Conservation (phyloP, 2,888 invertebrate genomes). For the Norana najaformis region DNA sequence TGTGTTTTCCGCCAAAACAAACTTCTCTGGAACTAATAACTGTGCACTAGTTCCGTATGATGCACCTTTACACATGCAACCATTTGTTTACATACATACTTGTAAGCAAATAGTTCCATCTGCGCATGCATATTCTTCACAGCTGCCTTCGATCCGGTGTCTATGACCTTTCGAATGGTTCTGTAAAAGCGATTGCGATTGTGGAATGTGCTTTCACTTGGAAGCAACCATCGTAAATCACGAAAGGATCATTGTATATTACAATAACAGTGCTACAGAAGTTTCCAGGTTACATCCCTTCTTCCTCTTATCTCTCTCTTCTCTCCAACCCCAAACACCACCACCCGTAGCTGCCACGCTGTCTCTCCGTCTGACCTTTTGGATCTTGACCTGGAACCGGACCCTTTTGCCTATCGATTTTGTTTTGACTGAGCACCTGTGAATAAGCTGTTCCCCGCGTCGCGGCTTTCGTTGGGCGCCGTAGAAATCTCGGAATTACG, state of each 20-base stretch:
- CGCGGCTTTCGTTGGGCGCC: too few relatives aligned
- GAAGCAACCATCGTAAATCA: background rate
- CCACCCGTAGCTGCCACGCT: too few relatives aligned
- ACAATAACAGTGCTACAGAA: background rate
- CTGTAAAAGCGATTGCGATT: background rate
- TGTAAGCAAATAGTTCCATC: background rate
- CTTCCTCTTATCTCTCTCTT: too few relatives aligned
- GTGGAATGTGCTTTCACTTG: background rate
- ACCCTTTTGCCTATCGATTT: too few relatives aligned
- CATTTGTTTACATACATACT: background rate
- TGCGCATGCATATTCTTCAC: background rate
- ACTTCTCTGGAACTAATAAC: slow-evolving; percentile 10
- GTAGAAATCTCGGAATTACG: too few relatives aligned
- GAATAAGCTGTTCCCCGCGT: too few relatives aligned
- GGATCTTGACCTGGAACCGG: too few relatives aligned
- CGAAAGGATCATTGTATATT: background rate
- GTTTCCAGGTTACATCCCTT: background rate
- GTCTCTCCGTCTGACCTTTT: too few relatives aligned
- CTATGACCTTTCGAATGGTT: background rate
- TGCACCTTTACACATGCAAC: background rate
- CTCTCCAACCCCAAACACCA: too few relatives aligned
- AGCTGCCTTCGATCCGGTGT: slow-evolving; percentile 13
- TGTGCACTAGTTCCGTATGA: background rate
- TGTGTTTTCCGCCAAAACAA: background rate
- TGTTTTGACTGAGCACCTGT: too few relatives aligned